A percentile compares a stretch with the other conserved stretches of the same genome.
Conservation (phyloP, 2,113 vertebrate genomes). For the Aramus guarauna region DNA sequence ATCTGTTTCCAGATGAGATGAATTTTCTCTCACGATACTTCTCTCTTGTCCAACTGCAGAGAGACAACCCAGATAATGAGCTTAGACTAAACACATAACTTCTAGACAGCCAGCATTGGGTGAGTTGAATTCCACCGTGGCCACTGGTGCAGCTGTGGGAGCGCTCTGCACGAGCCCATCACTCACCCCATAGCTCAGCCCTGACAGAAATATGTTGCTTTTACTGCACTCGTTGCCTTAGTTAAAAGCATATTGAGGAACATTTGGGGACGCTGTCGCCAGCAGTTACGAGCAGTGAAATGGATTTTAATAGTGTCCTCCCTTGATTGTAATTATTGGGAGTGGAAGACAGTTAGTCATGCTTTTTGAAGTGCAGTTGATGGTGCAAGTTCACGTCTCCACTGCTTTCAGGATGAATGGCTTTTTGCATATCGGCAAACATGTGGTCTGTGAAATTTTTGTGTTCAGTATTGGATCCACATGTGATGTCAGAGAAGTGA, state of each 20-base stretch:
- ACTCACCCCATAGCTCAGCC: not conserved
- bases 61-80: not conserved
- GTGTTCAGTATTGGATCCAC: not conserved
- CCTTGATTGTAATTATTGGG: not conserved
- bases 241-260: not conserved
- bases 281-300: not conserved
- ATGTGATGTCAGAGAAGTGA: not conserved
- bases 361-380: not conserved
- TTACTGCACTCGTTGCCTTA: not conserved
- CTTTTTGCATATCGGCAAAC: not conserved
- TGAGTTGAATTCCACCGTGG: not conserved
- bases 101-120: not conserved
- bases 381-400: not conserved
- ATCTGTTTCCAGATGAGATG: not conserved
- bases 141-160: not conserved
- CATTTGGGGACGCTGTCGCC: not conserved
- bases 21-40: not conserved
- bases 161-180: rapidly evolving
- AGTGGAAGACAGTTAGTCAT: not conserved
- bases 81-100: not conserved
- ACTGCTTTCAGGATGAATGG: not conserved
- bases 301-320: not conserved
- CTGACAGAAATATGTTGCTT: not conserved
- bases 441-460: not conserved
- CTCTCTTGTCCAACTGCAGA: not conserved